Base-by-base conservation (phyloP, 2,888 invertebrate genomes). In the Epistrophe grossulariae region DNA sequence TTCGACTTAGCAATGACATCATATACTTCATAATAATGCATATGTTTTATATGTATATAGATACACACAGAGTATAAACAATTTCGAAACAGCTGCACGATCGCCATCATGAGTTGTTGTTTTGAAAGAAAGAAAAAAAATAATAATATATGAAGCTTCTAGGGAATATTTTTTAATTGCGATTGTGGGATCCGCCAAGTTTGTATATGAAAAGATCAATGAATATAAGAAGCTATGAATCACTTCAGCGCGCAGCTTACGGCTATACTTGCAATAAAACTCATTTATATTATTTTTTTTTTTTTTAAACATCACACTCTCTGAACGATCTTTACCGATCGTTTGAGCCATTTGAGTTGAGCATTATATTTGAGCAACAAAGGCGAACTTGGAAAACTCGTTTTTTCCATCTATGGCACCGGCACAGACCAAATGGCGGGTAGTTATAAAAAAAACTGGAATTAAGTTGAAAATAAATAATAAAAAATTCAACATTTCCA, bases 391-490 rank as follows among this genome's bases (percentile, higher is more conserved):
- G 85, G 78, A 78, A 71, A 74, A 85, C 85, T 81, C n/a, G 85
- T 85, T 79, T 85, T 24, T 60, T 64, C 82, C 82, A 85, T 82
- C 81, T 85, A 82, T 24, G 85, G 85, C 35, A 82, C 78, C 64
- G 73, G 52, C 74, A 55, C 52, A 85, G 85, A 85, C 85, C 73
- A 70, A 78, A 66, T 81, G 85, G 85, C 85, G 85, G 73, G 59
- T 85, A 70, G 74, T n/a, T 7, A 4, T 31, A 17, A 70, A 28
- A 70, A 28, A 70, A 55, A 71, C 78, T 85, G 2, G 64, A 70
- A 57, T 72, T 48, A 17, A 59, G 45, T 66, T 40, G 17, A 60
- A 50, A 79, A 79, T 19, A 50, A 38, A 55, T n/a, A 40, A 40
- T n/a, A 38, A 40, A n/a, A 48, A 66, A 64, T 31, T 31, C 9